phyloP scores from a whole-genome alignment of 2,797 vertebrate genomes.

The Amblyraja radiata region DNA sequence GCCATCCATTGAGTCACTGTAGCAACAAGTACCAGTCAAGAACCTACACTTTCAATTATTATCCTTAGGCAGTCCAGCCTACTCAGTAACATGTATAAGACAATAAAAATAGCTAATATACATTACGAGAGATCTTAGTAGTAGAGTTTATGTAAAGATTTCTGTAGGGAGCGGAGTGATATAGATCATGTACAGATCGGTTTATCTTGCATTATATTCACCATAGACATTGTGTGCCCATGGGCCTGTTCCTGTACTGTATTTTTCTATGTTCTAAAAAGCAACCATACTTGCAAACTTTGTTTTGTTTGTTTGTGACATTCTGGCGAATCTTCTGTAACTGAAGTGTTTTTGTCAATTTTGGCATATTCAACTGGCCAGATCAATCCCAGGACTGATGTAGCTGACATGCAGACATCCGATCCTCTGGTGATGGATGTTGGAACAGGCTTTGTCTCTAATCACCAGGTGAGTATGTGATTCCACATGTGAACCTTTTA shows the following conservation, averaged over 20 bases:
- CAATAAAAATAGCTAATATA: neutral
- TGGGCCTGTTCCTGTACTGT: too few species aligned
- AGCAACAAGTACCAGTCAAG: neutral
- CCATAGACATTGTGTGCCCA: too few species aligned
- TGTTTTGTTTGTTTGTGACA: neutral
- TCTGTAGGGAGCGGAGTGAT: too few species aligned
- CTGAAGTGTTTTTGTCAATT: neutral
- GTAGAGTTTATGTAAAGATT: neutral
- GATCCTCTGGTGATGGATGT: constrained; percentile 68
- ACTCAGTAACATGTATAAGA: neutral
- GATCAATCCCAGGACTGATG: constrained; percentile 64
- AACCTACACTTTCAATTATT: neutral
- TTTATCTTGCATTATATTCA: too few species aligned
- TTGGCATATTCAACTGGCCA: constrained; percentile 47
- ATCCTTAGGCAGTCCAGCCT: neutral
- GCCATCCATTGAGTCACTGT: neutral
- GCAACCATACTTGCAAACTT: neutral
- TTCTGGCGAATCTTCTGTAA: neutral
- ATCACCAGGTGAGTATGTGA: constrained; percentile 52
- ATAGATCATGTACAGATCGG: too few species aligned
- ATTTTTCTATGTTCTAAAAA: too few species aligned
- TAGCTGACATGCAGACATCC: constrained; percentile 64
- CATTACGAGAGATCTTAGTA: too few species aligned
- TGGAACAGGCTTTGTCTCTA: constrained; percentile 47
- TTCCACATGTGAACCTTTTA: neutral